Evolutionary conservation across 2,113 vertebrate genomes (phyloP), one percentile per base, ranked within the genome.

Genomic region (Notarius lentiginosus): DNA sequence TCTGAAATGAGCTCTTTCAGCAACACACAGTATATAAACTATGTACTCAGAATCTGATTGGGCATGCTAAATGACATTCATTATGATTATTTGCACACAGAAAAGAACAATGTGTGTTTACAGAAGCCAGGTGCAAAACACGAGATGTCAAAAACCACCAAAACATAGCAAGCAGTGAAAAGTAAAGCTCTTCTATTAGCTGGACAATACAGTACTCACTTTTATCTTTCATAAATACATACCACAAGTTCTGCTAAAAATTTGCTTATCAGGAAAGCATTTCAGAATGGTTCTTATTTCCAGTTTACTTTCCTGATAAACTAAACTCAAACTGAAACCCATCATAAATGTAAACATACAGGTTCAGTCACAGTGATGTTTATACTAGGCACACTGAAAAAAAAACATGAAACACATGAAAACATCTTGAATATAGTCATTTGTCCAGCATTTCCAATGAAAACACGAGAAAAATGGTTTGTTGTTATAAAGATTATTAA

Each of bases 71-170:
- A 10, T 58, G 18, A 18, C 53, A 18, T 65, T 82, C 60, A 82
- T 49, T 51, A 83, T 66, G 24, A 60, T 41, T 49, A 49, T 82
- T 65, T 70, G 63, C n/a, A 68, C 24, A 83, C 15, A 18, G 10
- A 53, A 80, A 27, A 56, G 58, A n/a, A 4, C 22, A 65, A 17
- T 12, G 61, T 17, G 41, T 53, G 41, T 5, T 24, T 9, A 51
- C 41, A 83, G n/a, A 83, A 70, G 24, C 63, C 82, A 55, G 49
- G 49, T 83, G 82, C 49, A 70, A 83, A 70, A 9, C 61, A 30
- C 2, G 15, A 53, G 10, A 55, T 60, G 12, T 68, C 12, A 83
- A 65, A 53, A 83, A 70, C 4, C 8, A 55, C 14, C 12, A 6
- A 82, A 51, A 60, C 34, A 82, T 2, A 14, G n/a, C 56, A 61